These are phyloP conservation scores for Conger conger DNA, from an alignment of 2,113 vertebrate species.

Conservation along the genomic window DNA sequence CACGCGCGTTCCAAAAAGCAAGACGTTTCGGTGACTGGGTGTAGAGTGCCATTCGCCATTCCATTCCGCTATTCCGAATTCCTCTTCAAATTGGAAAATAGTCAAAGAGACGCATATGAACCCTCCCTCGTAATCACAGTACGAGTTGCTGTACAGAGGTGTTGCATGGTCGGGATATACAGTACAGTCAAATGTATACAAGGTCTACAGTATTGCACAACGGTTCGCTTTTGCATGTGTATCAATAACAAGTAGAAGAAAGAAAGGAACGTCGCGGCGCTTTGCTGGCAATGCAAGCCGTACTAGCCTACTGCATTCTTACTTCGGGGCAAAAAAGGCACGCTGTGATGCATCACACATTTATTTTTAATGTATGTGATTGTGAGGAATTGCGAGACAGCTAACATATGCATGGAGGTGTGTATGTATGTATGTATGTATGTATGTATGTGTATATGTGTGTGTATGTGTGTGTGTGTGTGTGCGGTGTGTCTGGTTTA, in stretches of 20 bases:
- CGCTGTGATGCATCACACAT: slow-evolving; percentile 33
- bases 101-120: slow-evolving; percentile 31
- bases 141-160: slow-evolving; percentile 46
- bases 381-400: slow-evolving; percentile 3
- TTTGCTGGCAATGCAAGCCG: slow-evolving; percentile 62
- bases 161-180: slow-evolving; percentile 26
- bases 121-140: slow-evolving; percentile 45
- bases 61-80: slow-evolving; percentile 47
- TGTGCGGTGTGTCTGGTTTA: slow-evolving; percentile 5
- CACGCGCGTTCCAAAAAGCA: slow-evolving; percentile 58
- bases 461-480: slow-evolving; percentile 13
- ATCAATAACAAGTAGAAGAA: slow-evolving; percentile 65
- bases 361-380: slow-evolving; percentile 18
- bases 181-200: slow-evolving; percentile 30
- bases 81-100: slow-evolving; percentile 46
- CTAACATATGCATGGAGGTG: slow-evolving; percentile 27
- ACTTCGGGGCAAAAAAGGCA: slow-evolving; percentile 28
- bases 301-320: slow-evolving; percentile 49
- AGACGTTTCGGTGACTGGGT: slow-evolving; percentile 49
- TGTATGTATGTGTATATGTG: slow-evolving; percentile 14
- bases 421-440: slow-evolving; percentile 1
- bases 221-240: slow-evolving; percentile 62
- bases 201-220: slow-evolving; percentile 42
- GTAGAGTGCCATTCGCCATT: slow-evolving; percentile 62
- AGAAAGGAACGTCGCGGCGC: slow-evolving; percentile 63